phyloP scores from a whole-genome alignment of 2,888 invertebrate genomes.

The Nemotelus pantherinus region DNA sequence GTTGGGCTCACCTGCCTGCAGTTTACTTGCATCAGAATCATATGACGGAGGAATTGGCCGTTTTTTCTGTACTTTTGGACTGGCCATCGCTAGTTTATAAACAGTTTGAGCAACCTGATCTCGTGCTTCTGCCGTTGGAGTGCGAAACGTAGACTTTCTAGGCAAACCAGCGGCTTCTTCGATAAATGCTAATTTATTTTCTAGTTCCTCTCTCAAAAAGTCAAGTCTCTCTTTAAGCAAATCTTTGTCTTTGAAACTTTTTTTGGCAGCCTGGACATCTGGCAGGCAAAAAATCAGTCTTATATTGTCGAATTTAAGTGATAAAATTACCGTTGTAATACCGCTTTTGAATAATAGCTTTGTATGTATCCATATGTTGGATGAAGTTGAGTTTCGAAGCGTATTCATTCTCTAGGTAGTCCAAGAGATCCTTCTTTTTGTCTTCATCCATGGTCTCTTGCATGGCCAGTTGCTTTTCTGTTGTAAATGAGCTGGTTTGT shows the following conservation, averaged over 20 bases:
- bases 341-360: background rate
- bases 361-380: conserved; percentile 19
- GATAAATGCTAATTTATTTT: conserved; percentile 15
- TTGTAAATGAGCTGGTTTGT: background rate
- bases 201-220: conserved; percentile 9
- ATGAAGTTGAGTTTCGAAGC: conserved; percentile 25
- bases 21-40: too few relatives aligned
- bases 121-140: background rate
- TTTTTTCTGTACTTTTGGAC: too few relatives aligned
- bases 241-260: conserved; percentile 8
- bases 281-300: background rate
- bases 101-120: background rate
- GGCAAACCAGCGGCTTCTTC: conserved; percentile 26
- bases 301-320: background rate
- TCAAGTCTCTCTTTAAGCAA: conserved; percentile 14
- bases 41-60: too few relatives aligned
- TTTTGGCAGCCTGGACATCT: conserved; percentile 4
- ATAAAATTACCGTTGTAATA: background rate
- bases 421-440: background rate
- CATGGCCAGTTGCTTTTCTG: conserved; percentile 1
- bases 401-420: conserved; percentile 6
- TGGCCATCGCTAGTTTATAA: background rate
- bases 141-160: background rate
- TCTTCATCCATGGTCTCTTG: background rate
- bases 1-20: too few relatives aligned